Evolutionary conservation across 2,113 vertebrate genomes (phyloP), one percentile per base, ranked within the genome.

Genomic region (Chloroceryle aenea): DNA sequence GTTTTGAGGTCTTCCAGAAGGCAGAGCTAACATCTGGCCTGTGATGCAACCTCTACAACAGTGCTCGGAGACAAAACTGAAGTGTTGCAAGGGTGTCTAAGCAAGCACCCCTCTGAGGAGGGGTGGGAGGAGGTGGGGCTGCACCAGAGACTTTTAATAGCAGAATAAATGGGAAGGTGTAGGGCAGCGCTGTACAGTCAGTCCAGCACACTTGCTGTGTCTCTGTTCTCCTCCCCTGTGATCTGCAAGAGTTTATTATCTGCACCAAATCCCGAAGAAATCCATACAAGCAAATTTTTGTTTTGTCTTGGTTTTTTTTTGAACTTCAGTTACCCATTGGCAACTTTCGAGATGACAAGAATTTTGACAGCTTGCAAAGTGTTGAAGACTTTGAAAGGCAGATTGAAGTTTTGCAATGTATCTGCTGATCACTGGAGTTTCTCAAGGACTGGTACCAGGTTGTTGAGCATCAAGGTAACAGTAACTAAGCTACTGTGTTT

Each of bases 381-480:
- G 59, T 96, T 98, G 68, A 99, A 97, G 97, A 97, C 97, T 36
- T 96, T 99, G 93, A 98, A 98, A 94, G 97, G 67, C 52, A 98
- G 98, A 42, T 89, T 97, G 95, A 94, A 95, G 77, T 94, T 98
- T 85, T 93, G 97, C 93, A 98, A 97, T 30, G 92, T 85, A 71
- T 91, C 94, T 88, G 87, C 91, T 63, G 95, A 94, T 77, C 85
- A 77, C 29, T 93, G 97, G 90, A 94, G 95, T 91, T 97, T 98
- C 92, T 97, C 97, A 81, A 98, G 94, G 73, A 97, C 98, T 29
- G 96, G 97, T 10, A 94, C 97, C 79, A 97, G 97, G 73, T 93
- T 98, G 40, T 94, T 98, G 68, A 99, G 98, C 94, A 88, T 97
- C 40, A 99, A 99, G 99, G 99, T 99, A 99, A 98, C 55, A 42